Evolutionary conservation across 1,140 invertebrate species (phyloP).

Genomic region (Drosophila malerkotliana): DNA sequence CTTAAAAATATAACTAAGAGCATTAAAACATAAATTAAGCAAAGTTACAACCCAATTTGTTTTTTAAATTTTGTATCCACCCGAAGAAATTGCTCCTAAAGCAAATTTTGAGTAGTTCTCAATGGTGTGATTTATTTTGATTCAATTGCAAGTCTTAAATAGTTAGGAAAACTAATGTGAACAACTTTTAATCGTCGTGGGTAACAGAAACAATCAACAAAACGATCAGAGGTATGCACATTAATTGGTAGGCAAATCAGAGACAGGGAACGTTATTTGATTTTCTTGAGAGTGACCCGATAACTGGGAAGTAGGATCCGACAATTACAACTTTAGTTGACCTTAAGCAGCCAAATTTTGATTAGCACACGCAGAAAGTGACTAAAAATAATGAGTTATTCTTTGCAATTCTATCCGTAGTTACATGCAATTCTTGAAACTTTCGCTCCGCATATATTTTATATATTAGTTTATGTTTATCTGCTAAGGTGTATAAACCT

Average conservation of each 20-base stretch:
- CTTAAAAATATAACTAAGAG: neutral
- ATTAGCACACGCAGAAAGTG: slow-evolving; percentile 9
- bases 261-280: slow-evolving; percentile 61
- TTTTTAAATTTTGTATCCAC: too few species aligned
- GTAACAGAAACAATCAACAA: slow-evolving; percentile 43
- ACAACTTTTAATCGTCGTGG: slow-evolving; percentile 33
- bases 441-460: slow-evolving; percentile 26
- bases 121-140: slow-evolving; percentile 79
- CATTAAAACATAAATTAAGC: too few species aligned
- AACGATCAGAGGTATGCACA: slow-evolving; percentile 38
- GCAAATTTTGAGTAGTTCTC: slow-evolving; percentile 45
- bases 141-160: slow-evolving; percentile 74
- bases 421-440: slow-evolving; percentile 37
- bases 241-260: slow-evolving; percentile 30
- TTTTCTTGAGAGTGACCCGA: slow-evolving; percentile 46
- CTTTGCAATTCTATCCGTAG: slow-evolving; percentile 47
- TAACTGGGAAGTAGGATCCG: slow-evolving; percentile 58
- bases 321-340: neutral
- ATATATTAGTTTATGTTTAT: slow-evolving; percentile 25
- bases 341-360: neutral
- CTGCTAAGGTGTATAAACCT: slow-evolving; percentile 39
- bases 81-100: too few species aligned
- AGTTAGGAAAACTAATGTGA: slow-evolving; percentile 61
- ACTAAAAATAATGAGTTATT: slow-evolving; percentile 39
- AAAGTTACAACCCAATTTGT: too few species aligned